phyloP scores from a whole-genome alignment of 2,113 vertebrate species.

The Rynchops niger region DNA sequence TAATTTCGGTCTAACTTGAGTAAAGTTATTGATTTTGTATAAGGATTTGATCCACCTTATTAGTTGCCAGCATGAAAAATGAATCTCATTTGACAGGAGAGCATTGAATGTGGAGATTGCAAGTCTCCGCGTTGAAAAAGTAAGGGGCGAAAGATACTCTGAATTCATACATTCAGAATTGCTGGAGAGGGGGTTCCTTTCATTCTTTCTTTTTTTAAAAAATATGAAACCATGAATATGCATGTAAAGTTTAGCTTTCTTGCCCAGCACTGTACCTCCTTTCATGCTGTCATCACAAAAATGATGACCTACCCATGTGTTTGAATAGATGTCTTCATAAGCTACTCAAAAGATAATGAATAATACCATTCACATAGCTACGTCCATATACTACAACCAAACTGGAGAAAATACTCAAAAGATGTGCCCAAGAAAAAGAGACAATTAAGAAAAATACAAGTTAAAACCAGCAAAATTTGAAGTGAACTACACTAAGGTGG shows the following conservation, averaged over 20 bases:
- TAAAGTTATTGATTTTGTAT: constrained; percentile 24
- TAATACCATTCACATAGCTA: background rate
- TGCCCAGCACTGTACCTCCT: background rate
- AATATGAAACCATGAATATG: background rate
- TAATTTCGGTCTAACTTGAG: background rate
- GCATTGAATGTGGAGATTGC: background rate
- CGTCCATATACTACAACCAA: background rate
- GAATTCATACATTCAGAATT: background rate
- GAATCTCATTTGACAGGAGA: background rate
- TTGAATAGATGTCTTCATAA: constrained; percentile 56
- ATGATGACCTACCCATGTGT: background rate
- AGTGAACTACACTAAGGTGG: background rate
- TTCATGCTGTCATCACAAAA: constrained; percentile 31
- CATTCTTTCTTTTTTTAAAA: background rate
- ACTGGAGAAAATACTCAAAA: background rate
- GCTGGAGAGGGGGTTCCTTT: background rate
- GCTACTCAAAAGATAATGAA: constrained; percentile 1
- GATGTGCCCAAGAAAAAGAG: background rate
- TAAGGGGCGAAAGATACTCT: background rate
- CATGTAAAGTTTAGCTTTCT: constrained; percentile 33
- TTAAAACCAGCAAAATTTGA: background rate
- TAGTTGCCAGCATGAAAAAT: constrained; percentile 7
- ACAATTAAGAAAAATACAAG: background rate
- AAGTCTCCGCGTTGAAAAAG: background rate
- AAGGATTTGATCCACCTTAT: background rate